A percentile compares a stretch with the other conserved stretches of the same genome.
These are phyloP conservation scores for Miltochrista miniata DNA, from an alignment of 2,888 invertebrate genomes.

Conservation along the genomic window DNA sequence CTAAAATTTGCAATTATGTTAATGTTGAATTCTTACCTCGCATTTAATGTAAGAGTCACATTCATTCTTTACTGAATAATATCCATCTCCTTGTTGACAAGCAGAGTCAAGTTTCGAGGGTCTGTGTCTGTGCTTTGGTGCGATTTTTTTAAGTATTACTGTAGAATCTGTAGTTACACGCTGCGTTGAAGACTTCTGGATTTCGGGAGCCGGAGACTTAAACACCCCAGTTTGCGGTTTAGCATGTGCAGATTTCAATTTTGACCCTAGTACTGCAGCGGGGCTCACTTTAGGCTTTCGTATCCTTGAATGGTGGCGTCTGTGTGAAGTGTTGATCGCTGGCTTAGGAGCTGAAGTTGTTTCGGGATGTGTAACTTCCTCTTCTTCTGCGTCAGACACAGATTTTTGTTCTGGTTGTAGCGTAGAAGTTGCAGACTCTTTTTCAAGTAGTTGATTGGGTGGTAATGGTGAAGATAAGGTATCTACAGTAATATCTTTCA, in stretches of 20 bases:
- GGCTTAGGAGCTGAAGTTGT: neutral
- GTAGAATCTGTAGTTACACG: too few species aligned
- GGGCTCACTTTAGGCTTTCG: too few species aligned
- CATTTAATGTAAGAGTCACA: constrained; percentile 88
- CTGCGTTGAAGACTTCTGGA: neutral
- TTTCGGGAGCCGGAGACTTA: neutral
- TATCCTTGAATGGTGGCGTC: too few species aligned
- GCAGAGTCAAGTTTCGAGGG: constrained; percentile 16
- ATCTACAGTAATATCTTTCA: too few species aligned
- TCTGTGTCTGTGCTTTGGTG: neutral
- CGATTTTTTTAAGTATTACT: too few species aligned
- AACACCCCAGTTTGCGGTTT: too few species aligned
- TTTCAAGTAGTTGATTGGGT: neutral
- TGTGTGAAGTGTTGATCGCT: too few species aligned
- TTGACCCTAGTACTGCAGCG: too few species aligned
- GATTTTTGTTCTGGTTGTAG: neutral
- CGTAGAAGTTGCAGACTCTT: too few species aligned
- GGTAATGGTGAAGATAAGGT: too few species aligned
- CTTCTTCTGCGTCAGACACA: neutral
- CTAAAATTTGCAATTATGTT: neutral
- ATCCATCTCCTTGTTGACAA: constrained; percentile 40
- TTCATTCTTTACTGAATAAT: constrained; percentile 77
- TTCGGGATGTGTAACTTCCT: neutral
- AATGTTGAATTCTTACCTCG: neutral
- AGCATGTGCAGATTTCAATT: too few species aligned